A percentile compares a stretch with the other conserved stretches of the same genome.
These are phyloP conservation scores for Rhizoglyphus robini DNA, from an alignment of 1,140 invertebrate genomes.

Conservation along the genomic window DNA sequence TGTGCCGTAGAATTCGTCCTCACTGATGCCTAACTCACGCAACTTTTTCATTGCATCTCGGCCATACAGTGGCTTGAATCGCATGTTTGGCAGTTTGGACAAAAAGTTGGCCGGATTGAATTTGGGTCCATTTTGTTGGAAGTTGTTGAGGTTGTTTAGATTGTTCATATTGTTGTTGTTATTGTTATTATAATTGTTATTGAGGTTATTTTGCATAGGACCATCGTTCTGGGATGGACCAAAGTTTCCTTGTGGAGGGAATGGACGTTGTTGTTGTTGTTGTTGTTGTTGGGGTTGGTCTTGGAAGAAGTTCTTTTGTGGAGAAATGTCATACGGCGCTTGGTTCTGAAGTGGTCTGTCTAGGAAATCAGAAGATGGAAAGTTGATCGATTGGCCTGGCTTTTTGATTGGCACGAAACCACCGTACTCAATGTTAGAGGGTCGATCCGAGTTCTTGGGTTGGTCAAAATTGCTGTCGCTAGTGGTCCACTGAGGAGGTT, in stretches of 20 bases:
- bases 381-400: background rate
- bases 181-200: background rate
- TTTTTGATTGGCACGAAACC: slow-evolving; percentile 14
- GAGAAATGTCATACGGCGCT: no score
- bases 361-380: background rate
- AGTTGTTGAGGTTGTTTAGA: background rate
- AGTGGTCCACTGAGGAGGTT: background rate
- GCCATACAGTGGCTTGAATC: slow-evolving; percentile 3
- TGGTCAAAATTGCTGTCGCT: background rate
- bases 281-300: background rate
- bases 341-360: no score
- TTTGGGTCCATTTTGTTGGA: background rate
- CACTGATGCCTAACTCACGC: slow-evolving; percentile 9
- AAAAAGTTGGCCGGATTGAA: no score
- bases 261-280: background rate
- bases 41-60: slow-evolving; percentile 8
- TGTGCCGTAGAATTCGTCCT: slow-evolving; percentile 11
- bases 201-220: background rate
- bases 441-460: background rate
- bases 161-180: background rate
- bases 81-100: background rate
- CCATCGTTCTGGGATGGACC: background rate
- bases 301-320: no score
- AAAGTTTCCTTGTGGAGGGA: background rate
- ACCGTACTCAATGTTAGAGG: background rate